Base-by-base conservation (phyloP, 2,797 vertebrate species). In the Anguilla megastoma region DNA sequence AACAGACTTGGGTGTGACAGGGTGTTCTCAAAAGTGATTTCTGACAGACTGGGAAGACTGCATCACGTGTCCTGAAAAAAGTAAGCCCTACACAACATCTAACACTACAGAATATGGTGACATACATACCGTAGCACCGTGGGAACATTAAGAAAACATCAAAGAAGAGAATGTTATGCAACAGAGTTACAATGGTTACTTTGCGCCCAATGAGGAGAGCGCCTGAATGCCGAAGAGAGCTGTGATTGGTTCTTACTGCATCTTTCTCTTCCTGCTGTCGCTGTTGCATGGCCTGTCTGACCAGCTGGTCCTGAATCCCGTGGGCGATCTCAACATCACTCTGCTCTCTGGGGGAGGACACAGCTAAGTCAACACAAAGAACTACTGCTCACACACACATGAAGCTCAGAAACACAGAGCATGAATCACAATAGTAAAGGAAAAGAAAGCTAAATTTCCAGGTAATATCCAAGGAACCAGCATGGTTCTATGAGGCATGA, bases 291-390 rank as follows among this genome's bases (percentile, higher is more conserved):
- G 97, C 98, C 95, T 99, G 98, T 92, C 97, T 96, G 3, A 97
- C 96, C 90, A 99, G 96, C 93, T 98, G 95, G 91, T 98, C 98
- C 94, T 99, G 99, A 94, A 99, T 98, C 95, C 97, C 98, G 91
- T 98, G 97, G 91, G 99, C 99, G 0, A 99, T 98, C 95, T 99
- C 98, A 0, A 94, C 97, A 91, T 99, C 99, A 87, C 97, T 97
- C 0, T 92, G 96, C 92, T 98, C 99, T 63, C 99, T 99, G 92
- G 52, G 71, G 82, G 27, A 45, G 21, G 27, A 50, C 48, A 87
- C 1, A 36, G 27, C 45, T 74, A 18, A 71, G 21, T 45, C 52
- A 16, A 56, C 66, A 86, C 74, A 63, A 36, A 45, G 54, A 33
- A 18, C 21, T 41, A 33, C n/a, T 0, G 18, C 63, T 41, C 63